Percentiles rank a stretch among this genome's conserved stretches.
These are phyloP conservation scores for Phania funesta DNA, from an alignment of 2,888 invertebrate species.

Conservation along the genomic window DNA sequence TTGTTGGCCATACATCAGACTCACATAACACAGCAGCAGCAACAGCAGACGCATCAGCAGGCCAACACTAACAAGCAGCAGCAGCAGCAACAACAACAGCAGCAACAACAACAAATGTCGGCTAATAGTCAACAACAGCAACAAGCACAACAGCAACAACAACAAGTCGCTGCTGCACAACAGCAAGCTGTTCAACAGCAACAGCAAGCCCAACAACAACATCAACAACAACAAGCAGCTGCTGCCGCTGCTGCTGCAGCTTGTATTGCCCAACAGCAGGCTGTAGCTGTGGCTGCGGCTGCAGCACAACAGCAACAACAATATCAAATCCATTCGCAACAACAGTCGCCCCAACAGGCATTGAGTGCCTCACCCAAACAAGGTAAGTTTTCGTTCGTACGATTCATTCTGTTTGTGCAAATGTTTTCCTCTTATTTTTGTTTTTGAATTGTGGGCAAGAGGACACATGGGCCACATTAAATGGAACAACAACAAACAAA, in stretches of 20 bases:
- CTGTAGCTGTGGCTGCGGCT: constrained; percentile 70
- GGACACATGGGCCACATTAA: not conserved
- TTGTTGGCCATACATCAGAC: constrained; percentile 80
- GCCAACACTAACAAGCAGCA: constrained; percentile 74
- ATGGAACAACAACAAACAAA: not conserved
- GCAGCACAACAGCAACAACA: constrained; percentile 75
- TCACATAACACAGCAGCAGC: constrained; percentile 77
- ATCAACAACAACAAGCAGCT: constrained; percentile 70
- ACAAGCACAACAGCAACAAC: constrained; percentile 69
- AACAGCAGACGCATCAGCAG: constrained; percentile 75
- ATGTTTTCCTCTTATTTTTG: not conserved
- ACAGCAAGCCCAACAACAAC: constrained; percentile 70
- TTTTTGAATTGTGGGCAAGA: not conserved
- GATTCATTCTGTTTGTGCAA: not conserved
- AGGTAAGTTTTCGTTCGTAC: constrained; percentile 74
- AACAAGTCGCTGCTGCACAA: constrained; percentile 72
- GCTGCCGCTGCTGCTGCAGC: constrained; percentile 75
- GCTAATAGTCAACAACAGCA: constrained; percentile 72
- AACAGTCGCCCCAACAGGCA: constrained; percentile 80
- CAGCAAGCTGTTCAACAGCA: constrained; percentile 73
- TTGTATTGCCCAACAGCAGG: constrained; percentile 77
- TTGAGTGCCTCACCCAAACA: constrained; percentile 79
- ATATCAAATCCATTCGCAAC: constrained; percentile 80
- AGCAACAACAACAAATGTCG: constrained; percentile 72
- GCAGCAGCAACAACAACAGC: constrained; percentile 71